These are phyloP conservation scores for Siderastrea siderea DNA, from an alignment of 92 coral and sea anemone species.

Conservation along the genomic window DNA sequence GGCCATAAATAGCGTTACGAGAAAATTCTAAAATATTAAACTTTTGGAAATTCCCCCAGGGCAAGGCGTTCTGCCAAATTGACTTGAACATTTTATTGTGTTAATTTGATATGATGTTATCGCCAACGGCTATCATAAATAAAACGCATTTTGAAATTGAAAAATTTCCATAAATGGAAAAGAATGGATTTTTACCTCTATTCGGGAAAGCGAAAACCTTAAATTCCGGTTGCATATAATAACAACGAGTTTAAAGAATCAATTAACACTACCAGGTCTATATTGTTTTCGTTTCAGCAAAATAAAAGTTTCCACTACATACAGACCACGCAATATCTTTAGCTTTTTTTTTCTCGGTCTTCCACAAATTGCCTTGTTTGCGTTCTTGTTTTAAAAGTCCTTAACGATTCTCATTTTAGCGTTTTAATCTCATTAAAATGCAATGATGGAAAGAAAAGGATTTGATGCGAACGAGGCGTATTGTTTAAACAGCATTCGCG, in stretches of 20 bases:
- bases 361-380: constrained; percentile 41
- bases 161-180: not conserved
- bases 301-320: not conserved
- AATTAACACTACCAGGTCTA: constrained; percentile 13
- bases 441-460: not conserved
- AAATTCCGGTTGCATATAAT: constrained; percentile 28
- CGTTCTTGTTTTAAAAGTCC: constrained; percentile 9
- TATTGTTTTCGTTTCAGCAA: constrained; percentile 3
- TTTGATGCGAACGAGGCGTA: constrained; percentile 1
- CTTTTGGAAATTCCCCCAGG: not conserved
- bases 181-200: not conserved
- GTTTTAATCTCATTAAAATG: constrained; percentile 30
- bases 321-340: not conserved
- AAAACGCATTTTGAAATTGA: not conserved
- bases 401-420: constrained; percentile 25
- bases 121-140: not conserved
- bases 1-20: not conserved
- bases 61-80: not conserved
- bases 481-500: constrained; percentile 2
- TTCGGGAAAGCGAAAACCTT: not conserved
- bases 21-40: not conserved
- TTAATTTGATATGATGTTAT: not conserved
- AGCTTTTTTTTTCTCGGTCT: not conserved
- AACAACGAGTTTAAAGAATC: constrained; percentile 10
- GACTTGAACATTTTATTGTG: not conserved